Base-by-base conservation (phyloP, 2,797 vertebrate genomes). In the Megalops cyprinoides region DNA sequence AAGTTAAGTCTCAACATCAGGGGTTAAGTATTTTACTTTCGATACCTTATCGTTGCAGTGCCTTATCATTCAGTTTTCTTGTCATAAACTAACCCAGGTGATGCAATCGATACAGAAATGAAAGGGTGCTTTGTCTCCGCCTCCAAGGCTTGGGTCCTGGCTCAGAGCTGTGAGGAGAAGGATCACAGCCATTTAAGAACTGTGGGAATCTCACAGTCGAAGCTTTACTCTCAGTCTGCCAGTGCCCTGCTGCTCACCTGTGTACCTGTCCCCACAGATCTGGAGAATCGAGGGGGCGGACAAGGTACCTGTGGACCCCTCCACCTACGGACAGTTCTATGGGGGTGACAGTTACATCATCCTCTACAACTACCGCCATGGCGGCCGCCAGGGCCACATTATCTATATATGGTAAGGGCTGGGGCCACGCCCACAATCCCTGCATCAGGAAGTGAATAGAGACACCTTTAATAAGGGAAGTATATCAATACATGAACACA, bases 301-400 rank as follows among this genome's bases (percentile, higher is more conserved):
- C 81, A 99, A 99, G 88, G 94, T 96, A 65, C 87, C 86, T 0
- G 97, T 99, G 87, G 90, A 95, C 81, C 92, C 95, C 0, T 91
- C 95, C 1, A 94, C 92, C 0, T 93, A 97, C 0, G 98, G 98
- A 14, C 97, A 98, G 93, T 99, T 99, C 92, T 99, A 96, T 0
- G 98, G 98, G 0, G 98, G 98, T n/a, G 98, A 99, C 92, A 97
- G 98, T 89, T 99, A 99, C 87, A 98, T 99, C 86, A 96, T 99
- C 88, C 91, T 96, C 55, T 99, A 99, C 65, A 92, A 95, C 87
- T 99, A 99, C 87, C 90, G 78, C 15, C 96, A 97, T 0, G 93
- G 89, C 0, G 94, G 94, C 80, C 96, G 96, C 3, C 95, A 91
- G 79, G 98, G 98, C 76, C 96, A 99, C 89, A 97, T 99, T 81